These are phyloP conservation scores for Ophioderma brevispina DNA, from an alignment of 35 echinoderm and acorn worm genomes.

Conservation along the genomic window DNA sequence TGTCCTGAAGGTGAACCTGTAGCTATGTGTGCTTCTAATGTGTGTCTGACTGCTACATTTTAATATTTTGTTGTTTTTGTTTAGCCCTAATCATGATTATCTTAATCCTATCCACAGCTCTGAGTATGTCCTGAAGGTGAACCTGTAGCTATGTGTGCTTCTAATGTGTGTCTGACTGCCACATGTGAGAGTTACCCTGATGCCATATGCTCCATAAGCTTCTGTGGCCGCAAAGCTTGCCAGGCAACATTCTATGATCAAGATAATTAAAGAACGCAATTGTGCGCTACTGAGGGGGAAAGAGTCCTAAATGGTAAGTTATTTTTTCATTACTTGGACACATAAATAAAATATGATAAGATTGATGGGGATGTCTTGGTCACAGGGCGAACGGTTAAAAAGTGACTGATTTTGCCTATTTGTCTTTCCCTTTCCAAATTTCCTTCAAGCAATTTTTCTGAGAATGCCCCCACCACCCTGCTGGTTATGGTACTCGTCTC, in stretches of 20 bases:
- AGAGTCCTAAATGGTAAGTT: background rate
- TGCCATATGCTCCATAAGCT: conserved; percentile 37
- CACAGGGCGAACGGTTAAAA: no score
- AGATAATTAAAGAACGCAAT: conserved; percentile 10
- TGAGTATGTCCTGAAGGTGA: no score
- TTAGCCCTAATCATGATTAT: no score
- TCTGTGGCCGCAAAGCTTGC: conserved; percentile 31
- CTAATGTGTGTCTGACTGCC: conserved; percentile 35
- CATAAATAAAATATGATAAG: no score
- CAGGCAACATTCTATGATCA: conserved; percentile 50
- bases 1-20: background rate
- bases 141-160: background rate
- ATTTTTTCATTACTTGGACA: no score
- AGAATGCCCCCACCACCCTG: no score
- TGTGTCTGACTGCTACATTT: conserved; percentile 36
- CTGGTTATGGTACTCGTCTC: no score
- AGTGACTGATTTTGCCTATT: no score
- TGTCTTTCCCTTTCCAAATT: no score
- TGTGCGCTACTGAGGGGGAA: background rate
- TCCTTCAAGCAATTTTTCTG: no score
- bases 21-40: conserved; percentile 23
- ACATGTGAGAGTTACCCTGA: conserved; percentile 46
- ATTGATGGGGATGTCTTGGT: background rate
- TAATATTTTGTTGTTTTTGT: no score
- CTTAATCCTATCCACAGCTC: no score